phyloP scores from a whole-genome alignment of 2,797 vertebrate species.

The Cossypha polioptera region DNA sequence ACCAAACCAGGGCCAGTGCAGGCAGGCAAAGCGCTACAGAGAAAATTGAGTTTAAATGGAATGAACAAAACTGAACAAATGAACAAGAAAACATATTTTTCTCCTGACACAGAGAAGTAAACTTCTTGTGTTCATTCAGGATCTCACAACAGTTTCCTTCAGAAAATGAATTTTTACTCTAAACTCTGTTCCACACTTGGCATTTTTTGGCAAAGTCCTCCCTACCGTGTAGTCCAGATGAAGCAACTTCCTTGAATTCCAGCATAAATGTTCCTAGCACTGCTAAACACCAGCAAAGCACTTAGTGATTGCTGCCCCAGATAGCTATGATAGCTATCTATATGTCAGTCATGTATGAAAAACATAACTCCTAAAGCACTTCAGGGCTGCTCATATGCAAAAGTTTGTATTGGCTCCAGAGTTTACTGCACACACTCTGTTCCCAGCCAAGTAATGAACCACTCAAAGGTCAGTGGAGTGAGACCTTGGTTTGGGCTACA shows the following conservation, averaged over 20 bases:
- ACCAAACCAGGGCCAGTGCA: neutral
- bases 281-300: neutral
- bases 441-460: neutral
- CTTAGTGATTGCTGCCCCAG: neutral
- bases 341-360: neutral
- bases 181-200: neutral
- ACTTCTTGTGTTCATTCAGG: neutral
- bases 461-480: neutral
- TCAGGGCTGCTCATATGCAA: neutral
- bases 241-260: conserved; percentile 7
- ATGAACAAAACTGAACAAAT: neutral
- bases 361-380: neutral
- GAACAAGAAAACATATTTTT: neutral
- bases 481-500: neutral
- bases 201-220: neutral
- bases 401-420: neutral
- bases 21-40: neutral
- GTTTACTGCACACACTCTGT: neutral
- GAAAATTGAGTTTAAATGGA: neutral
- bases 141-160: neutral
- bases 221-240: neutral
- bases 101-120: neutral
- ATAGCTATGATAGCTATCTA: neutral
- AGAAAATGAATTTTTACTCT: neutral
- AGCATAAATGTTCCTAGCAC: neutral